A percentile compares a stretch with the other conserved stretches of the same genome.
Evolutionary conservation across 1,140 invertebrate species (phyloP).

Genomic region (Bombus waltoni): DNA sequence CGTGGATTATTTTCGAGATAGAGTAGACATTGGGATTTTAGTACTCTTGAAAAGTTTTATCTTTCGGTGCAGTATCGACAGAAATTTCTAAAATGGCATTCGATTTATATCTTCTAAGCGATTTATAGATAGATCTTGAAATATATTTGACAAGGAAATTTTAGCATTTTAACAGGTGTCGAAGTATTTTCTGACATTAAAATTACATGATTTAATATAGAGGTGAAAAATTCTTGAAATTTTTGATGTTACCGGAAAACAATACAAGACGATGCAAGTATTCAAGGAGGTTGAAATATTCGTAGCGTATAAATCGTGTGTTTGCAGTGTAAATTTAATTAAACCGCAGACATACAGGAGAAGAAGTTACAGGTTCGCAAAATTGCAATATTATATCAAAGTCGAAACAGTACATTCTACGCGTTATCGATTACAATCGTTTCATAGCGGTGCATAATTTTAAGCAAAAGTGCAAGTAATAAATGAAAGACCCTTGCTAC

Average conservation of each 20-base stretch:
- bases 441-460: neutral
- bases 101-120: no score
- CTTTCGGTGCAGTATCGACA: no score
- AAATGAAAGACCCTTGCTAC: constrained; percentile 8
- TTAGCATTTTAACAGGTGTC: no score
- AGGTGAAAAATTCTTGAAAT: neutral
- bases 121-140: no score
- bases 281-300: neutral
- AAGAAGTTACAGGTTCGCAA: neutral
- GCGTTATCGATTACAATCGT: neutral
- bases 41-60: no score
- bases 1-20: no score
- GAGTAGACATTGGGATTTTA: no score
- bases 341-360: neutral
- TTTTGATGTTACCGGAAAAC: neutral
- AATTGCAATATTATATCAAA: neutral
- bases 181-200: no score
- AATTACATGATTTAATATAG: no score
- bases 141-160: no score
- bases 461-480: constrained; percentile 50
- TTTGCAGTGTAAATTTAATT: neutral
- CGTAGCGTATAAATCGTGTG: neutral
- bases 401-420: neutral
- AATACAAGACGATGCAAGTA: neutral
- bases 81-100: no score